Percentiles rank a stretch among this genome's conserved stretches.
These are phyloP conservation scores for Pterophyllum scalare DNA, from an alignment of 2,113 vertebrate genomes.

Conservation along the genomic window DNA sequence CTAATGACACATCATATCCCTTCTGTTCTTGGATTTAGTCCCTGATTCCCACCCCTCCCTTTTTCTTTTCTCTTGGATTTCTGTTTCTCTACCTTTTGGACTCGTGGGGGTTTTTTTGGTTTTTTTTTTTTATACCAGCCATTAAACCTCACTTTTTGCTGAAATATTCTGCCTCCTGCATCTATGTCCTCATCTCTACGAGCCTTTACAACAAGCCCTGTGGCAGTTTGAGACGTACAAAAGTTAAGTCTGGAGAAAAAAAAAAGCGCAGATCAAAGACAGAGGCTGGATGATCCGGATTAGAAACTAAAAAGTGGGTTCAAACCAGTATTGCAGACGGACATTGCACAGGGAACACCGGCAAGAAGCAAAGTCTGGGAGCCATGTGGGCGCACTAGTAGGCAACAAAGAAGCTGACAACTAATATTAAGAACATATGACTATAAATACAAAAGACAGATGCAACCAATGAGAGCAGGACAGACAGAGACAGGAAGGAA, in stretches of 20 bases:
- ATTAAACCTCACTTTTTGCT: background rate
- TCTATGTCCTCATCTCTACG: background rate
- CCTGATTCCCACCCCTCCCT: background rate
- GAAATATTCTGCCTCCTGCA: background rate
- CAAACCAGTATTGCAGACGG: background rate
- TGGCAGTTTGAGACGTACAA: background rate
- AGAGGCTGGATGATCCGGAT: background rate
- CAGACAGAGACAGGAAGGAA: background rate
- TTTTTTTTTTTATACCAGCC: background rate
- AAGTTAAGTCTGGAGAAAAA: background rate
- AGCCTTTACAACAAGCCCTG: constrained; percentile 3
- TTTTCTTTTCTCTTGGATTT: background rate
- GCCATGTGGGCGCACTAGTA: background rate
- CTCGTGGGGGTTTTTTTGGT: background rate
- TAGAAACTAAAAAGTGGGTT: background rate
- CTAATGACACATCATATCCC: background rate
- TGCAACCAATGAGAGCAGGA: background rate
- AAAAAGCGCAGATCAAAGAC: background rate
- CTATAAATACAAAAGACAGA: background rate
- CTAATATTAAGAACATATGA: background rate
- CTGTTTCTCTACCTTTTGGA: background rate
- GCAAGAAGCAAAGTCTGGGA: background rate
- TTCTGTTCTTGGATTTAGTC: background rate
- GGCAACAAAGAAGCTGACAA: background rate
- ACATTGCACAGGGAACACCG: background rate